phyloP scores from a whole-genome alignment of 2,113 vertebrate species.

The Anser cygnoides region DNA sequence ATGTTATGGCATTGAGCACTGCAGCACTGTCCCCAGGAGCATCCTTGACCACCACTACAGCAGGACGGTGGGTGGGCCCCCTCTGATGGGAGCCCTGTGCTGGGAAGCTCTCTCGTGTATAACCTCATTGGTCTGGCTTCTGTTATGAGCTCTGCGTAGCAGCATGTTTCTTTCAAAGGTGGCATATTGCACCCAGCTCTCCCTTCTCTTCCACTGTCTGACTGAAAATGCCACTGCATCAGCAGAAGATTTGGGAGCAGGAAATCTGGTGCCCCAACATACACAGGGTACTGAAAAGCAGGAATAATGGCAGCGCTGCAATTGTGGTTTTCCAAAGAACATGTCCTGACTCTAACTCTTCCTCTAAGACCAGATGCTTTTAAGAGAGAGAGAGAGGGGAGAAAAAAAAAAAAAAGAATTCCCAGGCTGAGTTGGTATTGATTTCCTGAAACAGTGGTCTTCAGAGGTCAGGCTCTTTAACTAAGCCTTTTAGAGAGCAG shows the following conservation, averaged over 20 bases:
- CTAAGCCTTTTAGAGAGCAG: background rate
- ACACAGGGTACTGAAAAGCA: background rate
- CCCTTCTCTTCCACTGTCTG: background rate
- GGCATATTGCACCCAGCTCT: background rate
- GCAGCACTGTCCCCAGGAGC: background rate
- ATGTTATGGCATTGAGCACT: background rate
- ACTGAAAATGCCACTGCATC: background rate
- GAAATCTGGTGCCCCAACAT: background rate
- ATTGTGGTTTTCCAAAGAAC: background rate
- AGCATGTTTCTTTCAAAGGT: background rate
- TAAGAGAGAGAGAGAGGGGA: background rate
- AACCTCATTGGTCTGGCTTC: background rate
- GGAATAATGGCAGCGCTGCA: background rate
- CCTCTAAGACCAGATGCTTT: background rate
- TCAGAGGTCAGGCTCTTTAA: background rate
- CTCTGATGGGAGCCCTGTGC: background rate
- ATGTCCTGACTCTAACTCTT: background rate
- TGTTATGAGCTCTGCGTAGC: background rate
- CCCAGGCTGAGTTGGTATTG: background rate
- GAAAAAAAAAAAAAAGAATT: background rate
- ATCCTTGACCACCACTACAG: background rate
- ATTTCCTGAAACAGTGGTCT: background rate
- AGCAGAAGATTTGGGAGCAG: background rate
- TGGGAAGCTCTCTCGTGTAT: background rate
- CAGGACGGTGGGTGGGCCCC: too few relatives aligned